Conservation (phyloP, 2,113 vertebrate genomes). For the Tyrannus savana region DNA sequence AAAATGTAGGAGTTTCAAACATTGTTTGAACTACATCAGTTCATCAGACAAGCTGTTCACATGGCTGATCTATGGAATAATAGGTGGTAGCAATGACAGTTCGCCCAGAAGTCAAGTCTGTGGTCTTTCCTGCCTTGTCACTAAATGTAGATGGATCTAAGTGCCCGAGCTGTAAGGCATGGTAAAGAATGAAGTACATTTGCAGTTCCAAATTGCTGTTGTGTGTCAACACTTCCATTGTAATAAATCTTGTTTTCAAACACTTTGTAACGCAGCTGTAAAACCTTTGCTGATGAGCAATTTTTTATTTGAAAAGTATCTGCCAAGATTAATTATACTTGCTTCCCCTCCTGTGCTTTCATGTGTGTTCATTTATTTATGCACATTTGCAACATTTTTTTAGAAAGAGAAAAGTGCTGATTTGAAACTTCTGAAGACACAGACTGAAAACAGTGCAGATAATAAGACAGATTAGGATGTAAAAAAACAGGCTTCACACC, state of each 20-base stretch:
- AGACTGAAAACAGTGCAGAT: background rate
- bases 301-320: background rate
- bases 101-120: background rate
- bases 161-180: background rate
- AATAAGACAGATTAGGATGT: background rate
- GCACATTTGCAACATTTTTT: background rate
- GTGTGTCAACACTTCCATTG: background rate
- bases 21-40: background rate
- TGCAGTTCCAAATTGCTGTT: background rate
- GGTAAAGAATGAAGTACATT: background rate
- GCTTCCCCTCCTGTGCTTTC: background rate
- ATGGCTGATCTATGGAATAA: background rate
- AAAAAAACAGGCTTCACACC: background rate
- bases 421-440: background rate
- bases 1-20: background rate
- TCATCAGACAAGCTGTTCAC: background rate
- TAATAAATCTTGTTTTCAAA: constrained; percentile 15
- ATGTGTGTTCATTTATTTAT: background rate
- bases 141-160: background rate
- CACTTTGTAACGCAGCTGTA: background rate
- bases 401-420: background rate
- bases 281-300: background rate
- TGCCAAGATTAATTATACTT: background rate
- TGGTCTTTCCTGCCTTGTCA: background rate
- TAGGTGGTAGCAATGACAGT: background rate